Evolutionary conservation across 2,888 invertebrate species (phyloP).

Genomic region (Parnassius apollo): DNA sequence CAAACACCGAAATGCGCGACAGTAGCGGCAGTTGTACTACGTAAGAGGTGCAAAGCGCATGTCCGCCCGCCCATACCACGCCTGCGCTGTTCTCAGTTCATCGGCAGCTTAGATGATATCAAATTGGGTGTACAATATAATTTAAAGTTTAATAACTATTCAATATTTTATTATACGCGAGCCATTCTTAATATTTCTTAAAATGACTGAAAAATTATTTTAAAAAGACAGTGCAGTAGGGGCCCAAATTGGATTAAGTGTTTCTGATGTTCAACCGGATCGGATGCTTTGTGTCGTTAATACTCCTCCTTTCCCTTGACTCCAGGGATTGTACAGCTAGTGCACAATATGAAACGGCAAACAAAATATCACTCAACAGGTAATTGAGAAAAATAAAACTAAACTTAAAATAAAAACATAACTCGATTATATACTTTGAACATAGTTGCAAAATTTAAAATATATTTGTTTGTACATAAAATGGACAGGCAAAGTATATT

Average conservation of each 20-base stretch:
- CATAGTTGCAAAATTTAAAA: no score
- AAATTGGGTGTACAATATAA: constrained; percentile 41
- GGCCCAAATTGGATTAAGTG: constrained; percentile 50
- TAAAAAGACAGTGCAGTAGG: constrained; percentile 36
- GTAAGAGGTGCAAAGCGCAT: constrained; percentile 57
- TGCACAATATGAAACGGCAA: constrained; percentile 61
- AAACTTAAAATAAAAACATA: neutral
- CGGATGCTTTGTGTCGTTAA: constrained; percentile 53
- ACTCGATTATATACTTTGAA: neutral
- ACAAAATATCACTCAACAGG: constrained; percentile 71
- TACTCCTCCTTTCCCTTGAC: constrained; percentile 66
- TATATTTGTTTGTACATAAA: no score
- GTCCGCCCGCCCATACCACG: constrained; percentile 49
- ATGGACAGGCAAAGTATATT: no score
- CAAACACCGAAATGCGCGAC: constrained; percentile 29
- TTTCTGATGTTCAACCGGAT: constrained; percentile 74
- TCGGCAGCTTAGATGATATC: constrained; percentile 41
- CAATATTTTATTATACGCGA: constrained; percentile 14
- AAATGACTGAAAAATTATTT: constrained; percentile 36
- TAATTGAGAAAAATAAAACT: constrained; percentile 45
- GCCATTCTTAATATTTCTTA: constrained; percentile 4
- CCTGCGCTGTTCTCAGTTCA: constrained; percentile 48
- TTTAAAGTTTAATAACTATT: constrained; percentile 24
- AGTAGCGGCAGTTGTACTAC: constrained; percentile 41
- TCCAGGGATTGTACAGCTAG: constrained; percentile 70